phyloP scores from a whole-genome alignment of 2,888 invertebrate species.

The Stenoptilia bipunctidactyla region DNA sequence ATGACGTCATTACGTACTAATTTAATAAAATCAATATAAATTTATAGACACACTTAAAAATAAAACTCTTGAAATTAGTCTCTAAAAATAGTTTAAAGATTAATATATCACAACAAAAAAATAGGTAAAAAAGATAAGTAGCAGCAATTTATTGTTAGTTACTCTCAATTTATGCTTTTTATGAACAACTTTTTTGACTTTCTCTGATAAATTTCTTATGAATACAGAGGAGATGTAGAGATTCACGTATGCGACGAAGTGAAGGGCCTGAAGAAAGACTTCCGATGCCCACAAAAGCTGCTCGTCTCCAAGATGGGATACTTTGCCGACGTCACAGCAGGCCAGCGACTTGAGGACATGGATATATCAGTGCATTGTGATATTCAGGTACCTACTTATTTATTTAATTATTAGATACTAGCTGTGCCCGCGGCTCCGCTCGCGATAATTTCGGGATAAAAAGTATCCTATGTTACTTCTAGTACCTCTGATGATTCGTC shows the following conservation, averaged over 20 bases:
- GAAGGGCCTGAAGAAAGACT: slow-evolving; percentile 89
- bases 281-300: slow-evolving; percentile 87
- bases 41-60: too few species aligned
- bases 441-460: too few species aligned
- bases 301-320: slow-evolving; percentile 95
- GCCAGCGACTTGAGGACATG: slow-evolving; percentile 88
- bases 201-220: neutral
- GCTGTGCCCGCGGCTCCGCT: too few species aligned
- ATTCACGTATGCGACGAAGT: slow-evolving; percentile 97
- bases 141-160: slow-evolving; percentile 5
- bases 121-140: too few species aligned
- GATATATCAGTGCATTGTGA: slow-evolving; percentile 98
- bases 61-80: too few species aligned
- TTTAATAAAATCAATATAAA: too few species aligned
- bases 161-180: slow-evolving; percentile 14
- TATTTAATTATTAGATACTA: neutral
- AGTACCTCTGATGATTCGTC: too few species aligned
- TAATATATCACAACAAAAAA: too few species aligned
- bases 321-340: slow-evolving; percentile 90
- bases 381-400: slow-evolving; percentile 75
- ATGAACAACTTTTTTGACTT: too few species aligned
- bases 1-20: too few species aligned
- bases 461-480: too few species aligned
- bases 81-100: too few species aligned
- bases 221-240: slow-evolving; percentile 81